Base-by-base conservation (phyloP, 2,888 invertebrate genomes). In the Protophormia terraenovae region DNA sequence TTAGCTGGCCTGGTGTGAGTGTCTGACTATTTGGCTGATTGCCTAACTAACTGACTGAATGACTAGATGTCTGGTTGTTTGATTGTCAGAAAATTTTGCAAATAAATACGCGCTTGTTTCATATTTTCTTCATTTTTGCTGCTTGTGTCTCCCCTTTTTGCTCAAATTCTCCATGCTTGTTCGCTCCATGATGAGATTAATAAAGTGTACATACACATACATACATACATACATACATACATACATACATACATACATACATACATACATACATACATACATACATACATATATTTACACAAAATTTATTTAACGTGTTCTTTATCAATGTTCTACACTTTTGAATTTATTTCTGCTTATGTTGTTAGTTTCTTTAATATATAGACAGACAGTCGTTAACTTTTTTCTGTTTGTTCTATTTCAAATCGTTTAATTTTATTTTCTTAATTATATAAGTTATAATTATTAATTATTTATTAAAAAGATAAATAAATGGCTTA, bases 71-170 rank as follows among this genome's bases (percentile, higher is more conserved):
- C 35, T 41, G 22, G 22, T 16, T 66, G 50, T 38, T 14, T 29
- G 50, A 27, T 55, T 55, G 53, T 35, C 22, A 16, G 55, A 41
- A 27, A 62, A 64, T 69, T 77, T 29, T 32, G 32, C 60, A 76
- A 69, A 66, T 47, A 47, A 66, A 55, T 71, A 62, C 38, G 53
- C 72, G 62, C 55, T 79, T 64, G 29, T 53, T 53, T 71, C 22
- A 55, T 16, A 38, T 62, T 60, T 27, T 58, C 29, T 53, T 22
- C 50, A 45, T 29, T n/a, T 58, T 14, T 72, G 12, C 41, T 24
- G 27, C 29, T n/a, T n/a, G n/a, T 45, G 2, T 14, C 69, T n/a
- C 6, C 38, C 2, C 7, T 47, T 32, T 35, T 14, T 14, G 19
- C 14, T 6, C 29, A 27, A 16, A 7, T 19, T 47, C n/a, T n/a